A percentile compares a stretch with the other conserved stretches of the same genome.
Conservation (phyloP, 2,888 invertebrate species). For the Thysanoteuthis rhombus region DNA sequence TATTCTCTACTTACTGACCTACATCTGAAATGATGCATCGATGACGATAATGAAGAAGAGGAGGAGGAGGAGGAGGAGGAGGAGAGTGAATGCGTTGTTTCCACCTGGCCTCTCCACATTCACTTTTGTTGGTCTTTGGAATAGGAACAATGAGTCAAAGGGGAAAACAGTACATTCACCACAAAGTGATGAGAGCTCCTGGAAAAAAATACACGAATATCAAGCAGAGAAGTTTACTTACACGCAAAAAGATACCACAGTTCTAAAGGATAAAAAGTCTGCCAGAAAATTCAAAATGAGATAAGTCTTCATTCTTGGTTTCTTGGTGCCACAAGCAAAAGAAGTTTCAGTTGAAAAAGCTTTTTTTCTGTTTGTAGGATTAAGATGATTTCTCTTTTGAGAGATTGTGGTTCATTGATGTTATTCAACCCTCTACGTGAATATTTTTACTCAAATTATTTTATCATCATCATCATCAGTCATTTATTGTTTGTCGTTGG, state of each 20-base stretch:
- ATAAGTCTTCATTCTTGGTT: constrained; percentile 60
- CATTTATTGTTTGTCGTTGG: too few species aligned
- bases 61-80: not conserved
- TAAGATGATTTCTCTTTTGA: not conserved
- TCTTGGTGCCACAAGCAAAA: not conserved
- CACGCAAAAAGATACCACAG: constrained; percentile 74
- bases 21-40: too few species aligned
- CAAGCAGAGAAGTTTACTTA: constrained; percentile 68
- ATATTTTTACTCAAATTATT: not conserved
- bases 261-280: constrained; percentile 74
- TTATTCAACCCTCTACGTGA: not conserved
- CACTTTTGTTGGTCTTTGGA: constrained; percentile 74
- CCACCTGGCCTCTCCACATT: not conserved
- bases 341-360: too few species aligned
- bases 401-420: not conserved
- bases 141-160: constrained; percentile 82
- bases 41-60: too few species aligned
- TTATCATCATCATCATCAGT: too few species aligned
- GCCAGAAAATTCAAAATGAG: constrained; percentile 80
- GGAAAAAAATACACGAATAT: constrained; percentile 76
- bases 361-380: too few species aligned
- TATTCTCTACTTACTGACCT: not conserved
- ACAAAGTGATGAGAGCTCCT: constrained; percentile 77
- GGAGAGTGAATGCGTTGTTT: not conserved
- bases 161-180: constrained; percentile 80